Conservation (phyloP, 2,797 vertebrate species). For the Adelosebastes latens region DNA sequence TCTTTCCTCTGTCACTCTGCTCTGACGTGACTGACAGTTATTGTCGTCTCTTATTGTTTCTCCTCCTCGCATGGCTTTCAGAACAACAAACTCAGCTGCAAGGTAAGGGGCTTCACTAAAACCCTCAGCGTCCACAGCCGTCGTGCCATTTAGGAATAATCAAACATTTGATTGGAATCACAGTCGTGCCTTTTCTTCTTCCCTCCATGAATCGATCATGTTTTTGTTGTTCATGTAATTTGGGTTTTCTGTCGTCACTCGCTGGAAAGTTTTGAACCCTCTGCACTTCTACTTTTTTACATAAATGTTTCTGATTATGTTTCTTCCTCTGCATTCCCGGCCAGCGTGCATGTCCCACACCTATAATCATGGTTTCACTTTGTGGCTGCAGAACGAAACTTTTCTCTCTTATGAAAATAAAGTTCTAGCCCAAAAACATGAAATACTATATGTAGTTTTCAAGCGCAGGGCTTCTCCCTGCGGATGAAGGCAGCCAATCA, state of each 20-base stretch:
- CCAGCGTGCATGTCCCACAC: constrained; percentile 7
- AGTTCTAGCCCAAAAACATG: neutral
- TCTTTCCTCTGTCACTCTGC: constrained; percentile 28
- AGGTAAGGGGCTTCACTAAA: constrained; percentile 79
- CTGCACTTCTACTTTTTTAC: neutral
- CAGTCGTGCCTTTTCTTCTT: constrained; percentile 7
- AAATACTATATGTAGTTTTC: neutral
- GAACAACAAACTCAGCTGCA: constrained; percentile 85
- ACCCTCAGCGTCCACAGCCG: constrained; percentile 1
- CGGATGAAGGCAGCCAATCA: constrained; percentile 15
- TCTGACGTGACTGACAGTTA: constrained; percentile 50
- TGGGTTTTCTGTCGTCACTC: neutral
- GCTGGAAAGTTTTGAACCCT: neutral
- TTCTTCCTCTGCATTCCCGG: constrained; percentile 22
- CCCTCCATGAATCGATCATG: constrained; percentile 22
- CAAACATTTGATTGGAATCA: constrained; percentile 3
- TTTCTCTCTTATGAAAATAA: constrained; percentile 8
- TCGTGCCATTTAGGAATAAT: constrained; percentile 32
- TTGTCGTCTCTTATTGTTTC: constrained; percentile 71
- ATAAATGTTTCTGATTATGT: constrained; percentile 6
- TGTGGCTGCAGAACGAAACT: constrained; percentile 11
- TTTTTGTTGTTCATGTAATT: neutral
- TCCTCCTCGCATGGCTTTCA: constrained; percentile 79
- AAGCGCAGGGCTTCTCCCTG: constrained; percentile 6
- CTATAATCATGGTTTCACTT: constrained; percentile 30